Conservation (phyloP, 2,113 vertebrate genomes). For the Protobothrops flavoviridis region DNA sequence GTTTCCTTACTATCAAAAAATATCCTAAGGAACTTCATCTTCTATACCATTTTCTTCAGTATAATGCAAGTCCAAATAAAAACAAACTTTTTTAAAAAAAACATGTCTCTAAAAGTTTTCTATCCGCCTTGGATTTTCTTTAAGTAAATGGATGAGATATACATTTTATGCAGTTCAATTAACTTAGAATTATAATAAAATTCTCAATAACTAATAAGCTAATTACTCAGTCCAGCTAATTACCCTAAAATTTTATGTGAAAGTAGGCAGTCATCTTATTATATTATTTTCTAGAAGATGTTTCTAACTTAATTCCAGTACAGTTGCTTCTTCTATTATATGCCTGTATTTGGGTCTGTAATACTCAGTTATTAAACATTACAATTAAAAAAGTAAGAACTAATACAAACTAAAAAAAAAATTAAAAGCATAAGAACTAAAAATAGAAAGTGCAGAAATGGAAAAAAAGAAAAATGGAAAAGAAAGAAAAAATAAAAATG, state of each 20-base stretch:
- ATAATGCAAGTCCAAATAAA: background rate
- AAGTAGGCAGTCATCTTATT: background rate
- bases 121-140: background rate
- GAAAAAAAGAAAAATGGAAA: background rate
- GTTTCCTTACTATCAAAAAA: background rate
- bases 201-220: background rate
- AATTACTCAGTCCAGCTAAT: background rate
- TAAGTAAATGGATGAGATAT: background rate
- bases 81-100: no score
- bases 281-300: background rate
- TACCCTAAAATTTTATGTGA: background rate
- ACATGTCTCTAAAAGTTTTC: background rate
- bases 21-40: slow-evolving; percentile 24
- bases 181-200: background rate
- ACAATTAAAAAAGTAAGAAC: background rate
- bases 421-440: background rate
- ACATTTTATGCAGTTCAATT: background rate
- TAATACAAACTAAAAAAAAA: background rate
- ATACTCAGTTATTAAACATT: background rate
- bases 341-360: background rate
- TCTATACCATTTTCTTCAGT: background rate
- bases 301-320: background rate
- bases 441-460: background rate
- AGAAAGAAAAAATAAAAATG: background rate
- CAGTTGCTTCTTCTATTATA: background rate